phyloP scores from a whole-genome alignment of 2,113 vertebrate genomes.

The Holacanthus passer region DNA sequence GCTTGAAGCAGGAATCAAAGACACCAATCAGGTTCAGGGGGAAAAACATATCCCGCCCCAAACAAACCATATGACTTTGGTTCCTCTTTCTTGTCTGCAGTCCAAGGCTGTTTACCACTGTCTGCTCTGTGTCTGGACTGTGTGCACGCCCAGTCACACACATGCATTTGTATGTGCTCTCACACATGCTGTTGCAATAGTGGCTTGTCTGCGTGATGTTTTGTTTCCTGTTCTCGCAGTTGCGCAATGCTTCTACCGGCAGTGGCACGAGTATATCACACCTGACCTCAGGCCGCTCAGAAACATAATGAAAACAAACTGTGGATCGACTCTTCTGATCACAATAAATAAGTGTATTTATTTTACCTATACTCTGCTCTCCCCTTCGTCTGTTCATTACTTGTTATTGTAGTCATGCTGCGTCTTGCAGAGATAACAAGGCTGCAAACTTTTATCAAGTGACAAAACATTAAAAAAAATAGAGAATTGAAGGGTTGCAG shows the following conservation, averaged over 20 bases:
- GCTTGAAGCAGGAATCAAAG: slow-evolving; percentile 23
- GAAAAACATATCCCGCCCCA: neutral
- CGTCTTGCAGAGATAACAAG: slow-evolving; percentile 36
- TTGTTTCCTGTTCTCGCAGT: slow-evolving; percentile 46
- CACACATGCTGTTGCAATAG: slow-evolving; percentile 11
- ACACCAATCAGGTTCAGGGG: slow-evolving; percentile 44
- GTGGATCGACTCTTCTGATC: neutral
- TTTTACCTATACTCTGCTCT: neutral
- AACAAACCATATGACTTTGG: slow-evolving; percentile 28
- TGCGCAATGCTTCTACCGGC: slow-evolving; percentile 41
- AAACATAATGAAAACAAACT: slow-evolving; percentile 16
- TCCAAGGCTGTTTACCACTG: slow-evolving; percentile 21
- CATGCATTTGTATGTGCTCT: neutral
- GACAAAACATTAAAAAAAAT: neutral
- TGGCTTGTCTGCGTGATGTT: slow-evolving; percentile 14
- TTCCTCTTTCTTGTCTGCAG: slow-evolving; percentile 61
- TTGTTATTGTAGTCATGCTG: slow-evolving; percentile 12
- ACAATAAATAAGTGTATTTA: neutral
- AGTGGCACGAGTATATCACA: neutral
- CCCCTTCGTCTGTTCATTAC: neutral
- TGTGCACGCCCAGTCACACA: neutral
- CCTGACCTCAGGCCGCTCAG: slow-evolving; percentile 31
- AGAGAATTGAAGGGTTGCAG: neutral
- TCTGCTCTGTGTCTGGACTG: slow-evolving; percentile 31
- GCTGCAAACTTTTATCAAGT: neutral